These are phyloP conservation scores for Gallinago stenura DNA, from an alignment of 2,797 vertebrate genomes.

Conservation along the genomic window DNA sequence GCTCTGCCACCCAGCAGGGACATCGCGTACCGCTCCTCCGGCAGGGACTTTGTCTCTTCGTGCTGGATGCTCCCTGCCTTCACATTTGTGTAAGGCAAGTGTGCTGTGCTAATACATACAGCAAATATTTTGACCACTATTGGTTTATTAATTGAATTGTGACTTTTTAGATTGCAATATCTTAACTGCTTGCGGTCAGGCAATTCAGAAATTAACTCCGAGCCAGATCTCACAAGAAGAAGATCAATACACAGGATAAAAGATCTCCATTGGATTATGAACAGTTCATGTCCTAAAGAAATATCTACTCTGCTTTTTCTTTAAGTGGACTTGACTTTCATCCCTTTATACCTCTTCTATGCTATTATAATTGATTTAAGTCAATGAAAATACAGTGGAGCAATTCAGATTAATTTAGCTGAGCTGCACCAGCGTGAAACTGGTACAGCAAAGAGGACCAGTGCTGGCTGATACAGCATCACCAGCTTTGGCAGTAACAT, in stretches of 20 bases:
- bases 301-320: background rate
- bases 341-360: background rate
- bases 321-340: constrained; percentile 16
- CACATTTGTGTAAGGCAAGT: background rate
- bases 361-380: background rate
- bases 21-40: background rate
- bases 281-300: constrained; percentile 7
- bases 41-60: background rate
- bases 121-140: background rate
- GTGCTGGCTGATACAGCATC: rapidly evolving
- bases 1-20: background rate
- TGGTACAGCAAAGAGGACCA: background rate
- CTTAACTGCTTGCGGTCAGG: constrained; percentile 5
- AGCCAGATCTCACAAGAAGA: background rate
- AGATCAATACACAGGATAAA: constrained; percentile 37
- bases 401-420: background rate
- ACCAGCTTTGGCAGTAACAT: background rate
- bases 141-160: constrained; percentile 19
- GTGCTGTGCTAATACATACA: background rate
- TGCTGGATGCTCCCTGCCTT: background rate
- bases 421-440: background rate
- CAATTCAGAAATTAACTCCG: constrained; percentile 24
- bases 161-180: background rate
- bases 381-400: constrained; percentile 3
- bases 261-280: constrained; percentile 8